These are phyloP conservation scores for Lepisosteus oculatus DNA, from an alignment of 2,113 vertebrate species.

Conservation along the genomic window DNA sequence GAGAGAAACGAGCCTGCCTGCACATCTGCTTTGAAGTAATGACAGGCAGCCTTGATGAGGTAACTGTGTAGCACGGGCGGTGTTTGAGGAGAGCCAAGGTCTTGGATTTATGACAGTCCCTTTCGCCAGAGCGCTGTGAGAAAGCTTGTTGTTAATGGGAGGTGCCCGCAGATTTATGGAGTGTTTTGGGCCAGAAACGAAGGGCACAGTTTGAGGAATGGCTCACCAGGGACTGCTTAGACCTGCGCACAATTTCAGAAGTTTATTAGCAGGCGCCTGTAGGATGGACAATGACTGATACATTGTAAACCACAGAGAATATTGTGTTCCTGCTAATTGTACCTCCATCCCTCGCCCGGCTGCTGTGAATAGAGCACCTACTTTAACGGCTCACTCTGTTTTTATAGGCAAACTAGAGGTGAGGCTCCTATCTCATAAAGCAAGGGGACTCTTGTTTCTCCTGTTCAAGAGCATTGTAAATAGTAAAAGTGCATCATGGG, in stretches of 20 bases:
- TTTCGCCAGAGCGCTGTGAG: neutral
- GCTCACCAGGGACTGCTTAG: constrained; percentile 39
- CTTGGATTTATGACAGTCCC: constrained; percentile 11
- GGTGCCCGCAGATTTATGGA: constrained; percentile 33
- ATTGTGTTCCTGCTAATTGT: constrained; percentile 25
- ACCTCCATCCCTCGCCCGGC: neutral
- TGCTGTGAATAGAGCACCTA: neutral
- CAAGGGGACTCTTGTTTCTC: no score
- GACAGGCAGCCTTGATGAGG: constrained; percentile 12
- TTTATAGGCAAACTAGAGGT: no score
- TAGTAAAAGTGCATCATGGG: no score
- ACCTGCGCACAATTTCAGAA: constrained; percentile 32
- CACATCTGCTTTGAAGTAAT: neutral
- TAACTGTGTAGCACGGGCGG: neutral
- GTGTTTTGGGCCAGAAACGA: constrained; percentile 28
- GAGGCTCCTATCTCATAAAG: no score
- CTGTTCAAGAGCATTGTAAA: no score
- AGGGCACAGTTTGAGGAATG: constrained; percentile 29
- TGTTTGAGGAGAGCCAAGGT: neutral
- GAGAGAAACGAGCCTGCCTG: constrained; percentile 8
- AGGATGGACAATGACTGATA: constrained; percentile 29
- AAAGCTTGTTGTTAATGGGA: neutral
- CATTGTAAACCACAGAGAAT: constrained; percentile 19
- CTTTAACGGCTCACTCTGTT: neutral
- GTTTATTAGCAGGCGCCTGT: constrained; percentile 33